These are phyloP conservation scores for Ooceraea biroi DNA, from an alignment of 1,140 invertebrate species.

Conservation along the genomic window DNA sequence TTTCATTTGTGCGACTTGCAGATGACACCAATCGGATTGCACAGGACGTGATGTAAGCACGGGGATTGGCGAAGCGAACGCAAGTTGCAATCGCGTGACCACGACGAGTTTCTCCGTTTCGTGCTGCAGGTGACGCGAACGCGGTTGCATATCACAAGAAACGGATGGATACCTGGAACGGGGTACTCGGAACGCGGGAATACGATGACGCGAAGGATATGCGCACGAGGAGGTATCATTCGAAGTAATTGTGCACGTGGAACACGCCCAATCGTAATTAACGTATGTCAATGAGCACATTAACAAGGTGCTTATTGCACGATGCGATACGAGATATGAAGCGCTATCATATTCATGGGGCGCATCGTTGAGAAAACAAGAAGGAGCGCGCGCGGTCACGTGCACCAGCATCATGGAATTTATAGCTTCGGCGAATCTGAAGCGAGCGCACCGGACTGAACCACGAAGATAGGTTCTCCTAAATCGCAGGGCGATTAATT, in stretches of 20 bases:
- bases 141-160: constrained; percentile 41
- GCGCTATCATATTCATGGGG: too few species aligned
- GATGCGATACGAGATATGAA: background rate
- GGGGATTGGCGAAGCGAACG: background rate
- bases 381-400: background rate
- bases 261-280: constrained; percentile 37
- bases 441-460: constrained; percentile 3
- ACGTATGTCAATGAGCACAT: constrained; percentile 42
- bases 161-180: constrained; percentile 1
- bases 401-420: constrained; percentile 18
- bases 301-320: constrained; percentile 43
- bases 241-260: constrained; percentile 26
- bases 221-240: constrained; percentile 6
- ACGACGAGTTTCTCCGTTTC: constrained; percentile 38
- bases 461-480: constrained; percentile 20
- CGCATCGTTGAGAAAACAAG: background rate
- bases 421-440: constrained; percentile 46
- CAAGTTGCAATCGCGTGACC: constrained; percentile 43
- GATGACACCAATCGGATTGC: constrained; percentile 44
- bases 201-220: constrained; percentile 27
- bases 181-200: background rate
- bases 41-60: background rate
- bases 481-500: constrained; percentile 46
- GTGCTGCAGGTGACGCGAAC: constrained; percentile 53
- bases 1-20: constrained; percentile 35